Conservation (phyloP, 2,113 vertebrate genomes). For the Brachypodius melanocephalos region DNA sequence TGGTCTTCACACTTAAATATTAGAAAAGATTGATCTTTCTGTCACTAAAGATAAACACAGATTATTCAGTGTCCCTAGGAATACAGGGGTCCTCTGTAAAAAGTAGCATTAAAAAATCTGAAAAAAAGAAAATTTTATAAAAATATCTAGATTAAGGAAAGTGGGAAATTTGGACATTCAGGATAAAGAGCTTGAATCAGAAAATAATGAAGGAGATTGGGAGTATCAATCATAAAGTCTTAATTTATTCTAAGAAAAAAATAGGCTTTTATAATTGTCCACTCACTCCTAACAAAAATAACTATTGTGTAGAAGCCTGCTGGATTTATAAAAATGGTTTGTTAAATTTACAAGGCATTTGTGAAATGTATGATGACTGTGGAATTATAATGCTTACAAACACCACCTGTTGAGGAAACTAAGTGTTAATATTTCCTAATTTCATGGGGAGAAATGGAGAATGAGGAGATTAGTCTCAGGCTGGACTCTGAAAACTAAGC, state of each 20-base stretch:
- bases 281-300: neutral
- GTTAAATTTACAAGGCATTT: neutral
- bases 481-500: neutral
- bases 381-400: neutral
- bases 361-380: neutral
- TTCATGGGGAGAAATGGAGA: neutral
- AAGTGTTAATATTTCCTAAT: constrained; percentile 1
- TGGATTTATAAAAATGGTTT: neutral
- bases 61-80: neutral
- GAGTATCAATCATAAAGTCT: neutral
- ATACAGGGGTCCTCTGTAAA: neutral
- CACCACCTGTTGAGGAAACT: neutral
- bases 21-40: neutral
- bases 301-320: neutral
- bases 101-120: neutral
- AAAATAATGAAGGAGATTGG: neutral
- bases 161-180: neutral
- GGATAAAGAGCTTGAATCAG: neutral
- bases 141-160: neutral
- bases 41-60: neutral
- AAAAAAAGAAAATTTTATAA: neutral
- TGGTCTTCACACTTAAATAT: neutral
- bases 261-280: neutral
- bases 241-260: neutral
- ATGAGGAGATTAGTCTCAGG: neutral